These are phyloP conservation scores for Lanius collurio DNA, from an alignment of 2,113 vertebrate species.

Conservation along the genomic window DNA sequence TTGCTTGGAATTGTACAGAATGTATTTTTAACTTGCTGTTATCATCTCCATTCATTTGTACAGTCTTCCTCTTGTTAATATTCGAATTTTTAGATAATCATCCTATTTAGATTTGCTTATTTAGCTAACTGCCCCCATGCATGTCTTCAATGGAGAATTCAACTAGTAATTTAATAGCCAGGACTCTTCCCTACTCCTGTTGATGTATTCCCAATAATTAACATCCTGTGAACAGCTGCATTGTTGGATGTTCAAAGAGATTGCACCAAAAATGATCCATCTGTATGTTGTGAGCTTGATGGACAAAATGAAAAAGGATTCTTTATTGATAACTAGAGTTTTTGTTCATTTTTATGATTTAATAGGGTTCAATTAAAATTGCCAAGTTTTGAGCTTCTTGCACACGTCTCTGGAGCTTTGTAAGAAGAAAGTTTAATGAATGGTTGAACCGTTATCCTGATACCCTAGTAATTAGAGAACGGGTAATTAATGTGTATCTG, in stretches of 20 bases:
- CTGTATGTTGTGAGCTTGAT: background rate
- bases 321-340: slow-evolving; percentile 69
- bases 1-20: background rate
- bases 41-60: background rate
- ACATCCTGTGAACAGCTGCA: slow-evolving; percentile 34
- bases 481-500: slow-evolving; percentile 81
- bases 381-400: slow-evolving; percentile 58
- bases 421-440: slow-evolving; percentile 76
- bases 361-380: slow-evolving; percentile 77
- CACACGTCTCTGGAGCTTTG: slow-evolving; percentile 62
- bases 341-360: slow-evolving; percentile 72
- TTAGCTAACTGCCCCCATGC: background rate
- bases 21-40: background rate
- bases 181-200: slow-evolving; percentile 18
- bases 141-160: slow-evolving; percentile 40
- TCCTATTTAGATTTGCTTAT: slow-evolving; percentile 48
- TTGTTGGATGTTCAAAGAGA: slow-evolving; percentile 40
- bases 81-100: background rate
- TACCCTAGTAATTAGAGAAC: slow-evolving; percentile 74
- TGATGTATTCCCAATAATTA: slow-evolving; percentile 51
- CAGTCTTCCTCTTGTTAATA: background rate
- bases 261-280: slow-evolving; percentile 20
- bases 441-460: slow-evolving; percentile 63
- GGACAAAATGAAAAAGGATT: slow-evolving; percentile 51
- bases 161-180: slow-evolving; percentile 12